Evolutionary conservation across 2,888 invertebrate genomes (phyloP), one percentile per base, ranked within the genome.

Genomic region (Synanthedon formicaeformis): DNA sequence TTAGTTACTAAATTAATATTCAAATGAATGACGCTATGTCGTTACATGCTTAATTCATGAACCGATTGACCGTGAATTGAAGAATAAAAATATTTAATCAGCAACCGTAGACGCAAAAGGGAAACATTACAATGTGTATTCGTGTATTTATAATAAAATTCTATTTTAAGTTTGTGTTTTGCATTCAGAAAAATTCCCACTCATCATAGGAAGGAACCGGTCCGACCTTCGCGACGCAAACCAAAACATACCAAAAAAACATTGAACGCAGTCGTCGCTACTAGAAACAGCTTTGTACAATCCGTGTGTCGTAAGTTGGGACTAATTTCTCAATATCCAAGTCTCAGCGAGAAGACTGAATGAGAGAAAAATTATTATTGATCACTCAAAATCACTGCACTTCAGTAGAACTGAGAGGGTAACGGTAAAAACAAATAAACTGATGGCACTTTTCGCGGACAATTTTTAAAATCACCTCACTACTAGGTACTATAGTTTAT

Each of bases 301-400:
- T 55, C 54, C 54, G 48, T 50, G 50, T 41, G 55, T 50, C 54
- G 23, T 5, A 5, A 23, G 51, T 51, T 51, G 53, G 62, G 56
- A 61, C 58, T 58, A 65, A 61, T 59, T 61, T 69, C 67, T 69
- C 69, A 56, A 53, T 53, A 57, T 55, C 51, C 65, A 65, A 63
- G 34, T 71, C 69, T 71, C 61, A 51, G 54, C 11, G 45, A 41
- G 45, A 65, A 74, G 75, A 74, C 57, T 60, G 68, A 65, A 61
- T 56, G 68, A 72, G 66, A 64, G 62, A 54, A 51, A 40, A 53
- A 59, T 56, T 54, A 50, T 40, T 60, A 70, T 66, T 60, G 55
- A 62, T 57, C 60, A 61, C 55, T 18, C 49, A 49, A 23, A n/a
- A 49, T 45, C 49, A 49, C 49, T 49, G 12, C 16, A 49, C 49